Conservation (phyloP, 2,888 invertebrate genomes). For the Tenthredo livida region DNA sequence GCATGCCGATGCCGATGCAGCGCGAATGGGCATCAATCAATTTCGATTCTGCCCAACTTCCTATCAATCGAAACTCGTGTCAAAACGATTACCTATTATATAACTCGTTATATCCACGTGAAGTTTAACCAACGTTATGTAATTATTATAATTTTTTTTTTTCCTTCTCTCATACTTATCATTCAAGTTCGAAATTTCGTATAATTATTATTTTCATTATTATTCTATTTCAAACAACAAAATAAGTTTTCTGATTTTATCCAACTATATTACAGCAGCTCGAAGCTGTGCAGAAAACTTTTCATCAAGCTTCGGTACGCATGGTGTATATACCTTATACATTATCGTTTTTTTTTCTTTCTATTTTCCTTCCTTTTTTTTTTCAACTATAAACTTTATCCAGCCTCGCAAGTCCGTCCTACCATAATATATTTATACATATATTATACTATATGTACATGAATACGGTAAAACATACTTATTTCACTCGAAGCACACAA, state of each 20-base stretch:
- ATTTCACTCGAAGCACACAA: not conserved
- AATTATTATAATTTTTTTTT: not conserved
- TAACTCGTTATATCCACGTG: not conserved
- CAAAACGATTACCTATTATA: not conserved
- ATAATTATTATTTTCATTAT: not conserved
- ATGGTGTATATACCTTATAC: not conserved
- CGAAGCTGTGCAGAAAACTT: not conserved
- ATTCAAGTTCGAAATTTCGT: not conserved
- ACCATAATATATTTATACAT: not conserved
- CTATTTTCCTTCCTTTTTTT: not conserved
- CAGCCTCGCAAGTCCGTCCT: not conserved
- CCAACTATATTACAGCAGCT: not conserved
- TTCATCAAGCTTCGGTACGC: not conserved
- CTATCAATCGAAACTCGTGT: not conserved
- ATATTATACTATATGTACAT: no score
- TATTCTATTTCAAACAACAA: not conserved
- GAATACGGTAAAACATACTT: not conserved
- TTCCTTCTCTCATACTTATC: not conserved
- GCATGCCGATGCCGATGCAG: not conserved
- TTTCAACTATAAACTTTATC: not conserved
- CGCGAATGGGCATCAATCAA: not conserved
- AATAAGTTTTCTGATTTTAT: not conserved
- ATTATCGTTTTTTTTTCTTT: not conserved
- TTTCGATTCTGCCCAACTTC: conserved; percentile 29
- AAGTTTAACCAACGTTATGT: not conserved